Conservation (phyloP, 2,797 vertebrate species). For the Mionectes olivaceus region DNA sequence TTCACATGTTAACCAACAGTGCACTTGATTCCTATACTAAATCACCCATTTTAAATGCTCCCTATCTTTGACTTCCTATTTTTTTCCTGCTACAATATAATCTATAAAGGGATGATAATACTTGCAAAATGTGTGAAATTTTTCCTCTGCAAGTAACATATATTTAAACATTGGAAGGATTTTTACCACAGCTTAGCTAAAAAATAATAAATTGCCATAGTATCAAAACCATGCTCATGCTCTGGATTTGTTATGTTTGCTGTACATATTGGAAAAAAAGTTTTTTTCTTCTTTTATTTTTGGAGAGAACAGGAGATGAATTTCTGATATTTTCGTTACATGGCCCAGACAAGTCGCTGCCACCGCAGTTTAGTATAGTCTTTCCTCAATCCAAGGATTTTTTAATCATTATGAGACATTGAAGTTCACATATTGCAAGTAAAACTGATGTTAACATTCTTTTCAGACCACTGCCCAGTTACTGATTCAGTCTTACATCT, state of each 20-base stretch:
- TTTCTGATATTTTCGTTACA: background rate
- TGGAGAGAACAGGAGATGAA: background rate
- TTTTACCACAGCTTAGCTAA: background rate
- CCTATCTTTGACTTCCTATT: background rate
- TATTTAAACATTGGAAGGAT: background rate
- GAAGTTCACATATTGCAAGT: background rate
- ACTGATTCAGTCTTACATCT: background rate
- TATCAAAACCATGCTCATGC: background rate
- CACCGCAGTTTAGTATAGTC: background rate
- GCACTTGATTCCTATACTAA: background rate
- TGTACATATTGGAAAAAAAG: background rate
- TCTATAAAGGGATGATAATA: background rate
- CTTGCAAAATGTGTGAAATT: background rate
- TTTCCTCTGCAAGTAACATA: background rate
- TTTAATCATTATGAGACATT: background rate
- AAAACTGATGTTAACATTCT: background rate
- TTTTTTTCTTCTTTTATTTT: background rate
- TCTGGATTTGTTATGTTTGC: background rate
- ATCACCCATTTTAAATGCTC: background rate
- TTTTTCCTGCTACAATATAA: background rate
- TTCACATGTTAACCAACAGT: background rate
- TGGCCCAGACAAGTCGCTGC: background rate
- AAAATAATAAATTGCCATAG: background rate
- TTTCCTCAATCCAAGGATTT: background rate
- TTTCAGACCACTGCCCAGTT: background rate